Evolutionary conservation across 30 jellyfish, hydroid and myxozoan species (phyloP).

Genomic region (Haliclystus octoradiatus): DNA sequence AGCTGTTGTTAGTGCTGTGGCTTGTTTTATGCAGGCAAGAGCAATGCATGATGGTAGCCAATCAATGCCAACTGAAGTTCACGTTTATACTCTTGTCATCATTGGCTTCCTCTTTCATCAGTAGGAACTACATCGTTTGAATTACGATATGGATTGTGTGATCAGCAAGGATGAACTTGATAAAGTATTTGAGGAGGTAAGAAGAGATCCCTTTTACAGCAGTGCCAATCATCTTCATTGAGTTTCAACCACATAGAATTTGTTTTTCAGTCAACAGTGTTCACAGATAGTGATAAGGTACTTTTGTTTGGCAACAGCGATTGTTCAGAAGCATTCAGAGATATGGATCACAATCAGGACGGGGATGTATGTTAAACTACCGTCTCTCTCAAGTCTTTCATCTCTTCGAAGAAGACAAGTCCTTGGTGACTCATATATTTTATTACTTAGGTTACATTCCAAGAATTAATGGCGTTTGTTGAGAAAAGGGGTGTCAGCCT

Average conservation of each 20-base stretch:
- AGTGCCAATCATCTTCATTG: background rate
- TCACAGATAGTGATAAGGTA: constrained; percentile 60
- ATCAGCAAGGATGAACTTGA: constrained; percentile 64
- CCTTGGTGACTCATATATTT: too few species aligned
- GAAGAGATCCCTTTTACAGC: constrained; percentile 8
- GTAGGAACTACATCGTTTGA: constrained; percentile 79
- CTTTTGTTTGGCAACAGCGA: constrained; percentile 79
- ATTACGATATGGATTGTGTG: constrained; percentile 82
- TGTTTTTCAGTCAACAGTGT: constrained; percentile 36
- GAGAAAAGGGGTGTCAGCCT: constrained; percentile 90
- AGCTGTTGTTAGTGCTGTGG: constrained; percentile 94
- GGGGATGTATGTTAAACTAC: constrained; percentile 63
- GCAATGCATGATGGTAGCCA: too few species aligned
- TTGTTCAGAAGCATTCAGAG: constrained; percentile 57
- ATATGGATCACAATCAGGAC: constrained; percentile 80
- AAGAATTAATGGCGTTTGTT: constrained; percentile 81
- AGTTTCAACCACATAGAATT: background rate
- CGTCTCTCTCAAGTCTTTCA: background rate
- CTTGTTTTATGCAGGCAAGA: constrained; percentile 69
- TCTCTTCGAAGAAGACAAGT: too few species aligned
- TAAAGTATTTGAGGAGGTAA: constrained; percentile 66
- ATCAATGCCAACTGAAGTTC: too few species aligned
- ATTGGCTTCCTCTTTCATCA: background rate
- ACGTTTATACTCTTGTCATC: too few species aligned
- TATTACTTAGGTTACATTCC: constrained; percentile 67